Base-by-base conservation (phyloP, 1,140 invertebrate genomes). In the Drosophila insularis region DNA sequence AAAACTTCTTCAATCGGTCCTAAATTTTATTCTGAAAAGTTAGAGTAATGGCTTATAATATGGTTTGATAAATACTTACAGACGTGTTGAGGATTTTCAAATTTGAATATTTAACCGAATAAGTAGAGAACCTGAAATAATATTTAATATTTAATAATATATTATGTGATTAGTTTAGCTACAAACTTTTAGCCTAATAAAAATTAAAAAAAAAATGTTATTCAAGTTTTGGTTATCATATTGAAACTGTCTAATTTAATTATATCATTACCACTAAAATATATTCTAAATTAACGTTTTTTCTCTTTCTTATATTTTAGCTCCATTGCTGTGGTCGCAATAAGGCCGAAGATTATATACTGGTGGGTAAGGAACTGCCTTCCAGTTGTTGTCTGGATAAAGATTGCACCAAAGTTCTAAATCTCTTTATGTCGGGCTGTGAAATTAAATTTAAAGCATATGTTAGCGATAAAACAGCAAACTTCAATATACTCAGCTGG, bases 271-370 rank as follows among this genome's bases (percentile, higher is more conserved):
- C 0, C n/a, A 14, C 21, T 27, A 46, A 56, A 27, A 14, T 8
- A 14, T 14, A 43, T 23, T 3, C 8, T 0, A 2, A 19, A 2
- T 32, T 6, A 21, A 7, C 4, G 17, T 1, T 10, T 14, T 23
- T 11, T 14, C 0, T 1, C 0, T 2, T 4, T 7, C 10, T 0
- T 8, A 8, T 2, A 4, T 39, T 11, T 40, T 14, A 91, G 90
- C 72, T 91, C 2, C 82, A 91, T 14, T 91, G 90, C 54, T 91
- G 90, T 46, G 90, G 90, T 2, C 81, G 85, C 35, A 91, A 74
- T 19, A 90, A 74, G 17, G 78, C 90, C 14, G 78, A 90, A 62
- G 90, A 91, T 40, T 91, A 91, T 35, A 62, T 90, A 4, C 35
- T 82, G 0, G 23, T 91, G 23, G 82, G 90, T 3, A 81, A 79